Conservation (phyloP, 92 coral and sea anemone species). For the Epizoanthus stellaris region DNA sequence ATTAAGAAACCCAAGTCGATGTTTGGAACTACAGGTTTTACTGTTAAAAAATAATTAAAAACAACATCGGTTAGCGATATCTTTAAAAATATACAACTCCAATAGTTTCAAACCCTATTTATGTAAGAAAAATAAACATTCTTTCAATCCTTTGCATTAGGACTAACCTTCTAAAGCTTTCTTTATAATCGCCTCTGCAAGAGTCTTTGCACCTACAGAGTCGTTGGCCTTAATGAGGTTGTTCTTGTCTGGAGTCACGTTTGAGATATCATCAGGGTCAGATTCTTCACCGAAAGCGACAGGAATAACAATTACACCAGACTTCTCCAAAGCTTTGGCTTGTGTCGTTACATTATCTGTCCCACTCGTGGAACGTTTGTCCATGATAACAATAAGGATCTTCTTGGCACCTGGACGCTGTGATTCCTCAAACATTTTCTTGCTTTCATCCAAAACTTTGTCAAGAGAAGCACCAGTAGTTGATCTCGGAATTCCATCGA, state of each 20-base stretch:
- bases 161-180: constrained; percentile 63
- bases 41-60: constrained; percentile 34
- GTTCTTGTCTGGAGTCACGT: constrained; percentile 63
- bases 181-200: constrained; percentile 60
- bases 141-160: background rate
- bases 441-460: constrained; percentile 59
- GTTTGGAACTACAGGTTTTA: constrained; percentile 67
- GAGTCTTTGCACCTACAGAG: constrained; percentile 57
- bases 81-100: too few relatives aligned
- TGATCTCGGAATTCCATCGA: constrained; percentile 50
- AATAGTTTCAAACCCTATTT: background rate
- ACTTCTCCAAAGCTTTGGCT: constrained; percentile 48
- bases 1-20: constrained; percentile 85
- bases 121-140: background rate
- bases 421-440: constrained; percentile 65
- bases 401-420: constrained; percentile 72
- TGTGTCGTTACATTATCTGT: constrained; percentile 16
- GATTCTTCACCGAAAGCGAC: constrained; percentile 72
- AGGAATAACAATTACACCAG: constrained; percentile 72
- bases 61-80: background rate
- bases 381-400: constrained; percentile 70
- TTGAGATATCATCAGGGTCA: constrained; percentile 58
- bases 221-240: constrained; percentile 62
- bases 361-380: constrained; percentile 50
- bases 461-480: constrained; percentile 73